Base-by-base conservation (phyloP, 1,140 invertebrate genomes). In the Temnothorax nylanderi region DNA sequence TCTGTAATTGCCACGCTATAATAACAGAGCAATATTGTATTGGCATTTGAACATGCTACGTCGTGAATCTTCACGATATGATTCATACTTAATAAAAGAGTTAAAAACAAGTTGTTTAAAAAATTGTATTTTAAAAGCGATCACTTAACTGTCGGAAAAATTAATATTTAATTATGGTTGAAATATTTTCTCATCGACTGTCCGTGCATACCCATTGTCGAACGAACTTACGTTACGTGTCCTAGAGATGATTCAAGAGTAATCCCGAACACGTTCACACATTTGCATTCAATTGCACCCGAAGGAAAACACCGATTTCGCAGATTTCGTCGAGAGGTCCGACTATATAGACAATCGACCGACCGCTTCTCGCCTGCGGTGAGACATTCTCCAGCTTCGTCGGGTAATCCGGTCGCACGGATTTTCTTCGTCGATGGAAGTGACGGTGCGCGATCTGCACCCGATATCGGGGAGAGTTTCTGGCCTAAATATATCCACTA, bases 401-500 rank as follows among this genome's bases (percentile, higher is more conserved):
- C 56, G 47, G 6, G 54, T 89, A 87, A 89, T 89, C 71, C 87
- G 44, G 78, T 82, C 72, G 51, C 60, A 69, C 47, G 75, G 80
- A 64, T 77, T 76, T 76, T 80, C 88, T 89, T 87, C 69, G 21
- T 11, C 64, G 49, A 65, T 47, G 49, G 56, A 71, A 26, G 67
- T 49, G 51, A 76, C 37, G 81, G 74, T 8, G 60, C 84, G 32
- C 49, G 13, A 37, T 11, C n/a, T 56, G 11, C 26, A 84, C 37
- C 58, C 49, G 34, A 56, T 82, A 87, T 88, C 85, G 64, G 4
- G 11, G 18, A 32, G 13, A 16, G 37, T n/a, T 82, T 4, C 56
- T 72, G 56, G 58, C 74, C 41, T 89, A 90, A 85, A 87, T 76
- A 77, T 89, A 89, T 72, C 76, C 58, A 72, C 76, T 11, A 56